These are phyloP conservation scores for Neomorphus geoffroyi DNA, from an alignment of 2,797 vertebrate species.

Conservation along the genomic window DNA sequence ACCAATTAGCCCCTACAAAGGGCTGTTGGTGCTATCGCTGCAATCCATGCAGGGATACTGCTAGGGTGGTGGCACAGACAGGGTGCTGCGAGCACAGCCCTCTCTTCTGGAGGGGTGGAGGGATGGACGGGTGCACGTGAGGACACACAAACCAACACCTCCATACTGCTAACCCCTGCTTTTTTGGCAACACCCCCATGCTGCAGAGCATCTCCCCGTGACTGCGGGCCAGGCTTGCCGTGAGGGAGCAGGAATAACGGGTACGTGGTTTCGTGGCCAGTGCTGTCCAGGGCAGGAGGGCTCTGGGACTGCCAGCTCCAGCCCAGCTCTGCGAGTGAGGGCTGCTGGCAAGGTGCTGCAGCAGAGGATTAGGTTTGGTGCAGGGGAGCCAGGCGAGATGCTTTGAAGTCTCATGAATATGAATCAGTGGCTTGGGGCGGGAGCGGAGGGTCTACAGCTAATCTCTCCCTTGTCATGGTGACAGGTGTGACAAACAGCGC, in stretches of 20 bases:
- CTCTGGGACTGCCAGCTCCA: not conserved
- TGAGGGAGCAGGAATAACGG: not conserved
- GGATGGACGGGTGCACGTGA: not conserved
- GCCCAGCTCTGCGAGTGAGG: not conserved
- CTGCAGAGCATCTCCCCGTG: not conserved
- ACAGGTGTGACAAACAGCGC: constrained; percentile 39
- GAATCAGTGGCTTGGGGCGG: constrained; percentile 60
- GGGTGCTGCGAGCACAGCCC: rapidly evolving
- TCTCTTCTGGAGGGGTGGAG: not conserved
- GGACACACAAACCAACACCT: rapidly evolving
- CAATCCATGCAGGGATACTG: not conserved
- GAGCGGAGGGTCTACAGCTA: not conserved
- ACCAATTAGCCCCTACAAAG: not conserved
- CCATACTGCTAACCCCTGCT: not conserved
- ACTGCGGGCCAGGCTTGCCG: rapidly evolving
- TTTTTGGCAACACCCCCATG: not conserved
- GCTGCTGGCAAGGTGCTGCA: constrained; percentile 41
- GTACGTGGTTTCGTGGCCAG: not conserved
- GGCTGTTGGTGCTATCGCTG: not conserved
- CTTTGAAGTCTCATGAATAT: constrained; percentile 73
- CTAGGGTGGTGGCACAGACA: not conserved
- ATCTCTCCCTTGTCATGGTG: constrained; percentile 50
- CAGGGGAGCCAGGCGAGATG: constrained; percentile 29
- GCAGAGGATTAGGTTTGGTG: constrained; percentile 65
- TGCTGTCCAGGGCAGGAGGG: not conserved